Evolutionary conservation across 2,113 vertebrate species (phyloP).

Genomic region (Calyptommatus sinebrachiatus): DNA sequence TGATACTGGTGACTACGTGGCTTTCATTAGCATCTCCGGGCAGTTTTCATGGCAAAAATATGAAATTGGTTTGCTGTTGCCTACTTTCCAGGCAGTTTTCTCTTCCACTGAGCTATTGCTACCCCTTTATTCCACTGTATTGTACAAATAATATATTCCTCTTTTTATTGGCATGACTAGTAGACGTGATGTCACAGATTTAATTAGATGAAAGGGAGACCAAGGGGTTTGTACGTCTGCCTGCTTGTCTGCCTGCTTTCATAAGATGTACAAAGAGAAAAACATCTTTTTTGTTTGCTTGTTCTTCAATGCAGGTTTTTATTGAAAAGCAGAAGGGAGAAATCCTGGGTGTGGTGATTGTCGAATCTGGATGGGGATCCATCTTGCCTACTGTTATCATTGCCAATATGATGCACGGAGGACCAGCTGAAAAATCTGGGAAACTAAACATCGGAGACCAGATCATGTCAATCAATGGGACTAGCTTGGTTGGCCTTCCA

Average conservation of each 20-base stretch:
- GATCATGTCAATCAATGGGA: conserved; percentile 98
- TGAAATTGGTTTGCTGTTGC: too few species aligned
- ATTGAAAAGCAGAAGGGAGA: conserved; percentile 96
- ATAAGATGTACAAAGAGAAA: neutral
- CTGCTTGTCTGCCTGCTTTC: too few species aligned
- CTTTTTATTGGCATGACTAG: neutral
- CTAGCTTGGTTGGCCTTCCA: conserved; percentile 93
- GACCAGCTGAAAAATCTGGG: conserved; percentile 92
- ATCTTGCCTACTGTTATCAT: conserved; percentile 97
- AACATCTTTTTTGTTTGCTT: neutral
- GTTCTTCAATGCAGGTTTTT: conserved; percentile 77
- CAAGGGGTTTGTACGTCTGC: neutral
- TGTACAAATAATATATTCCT: neutral
- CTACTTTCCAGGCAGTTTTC: too few species aligned
- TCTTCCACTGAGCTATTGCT: too few species aligned
- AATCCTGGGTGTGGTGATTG: conserved; percentile 93
- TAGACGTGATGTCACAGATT: neutral
- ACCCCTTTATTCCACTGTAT: neutral
- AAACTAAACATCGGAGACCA: conserved; percentile 95
- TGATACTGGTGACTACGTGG: too few species aligned
- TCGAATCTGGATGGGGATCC: conserved; percentile 98
- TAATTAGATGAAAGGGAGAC: neutral
- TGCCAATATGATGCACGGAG: conserved; percentile 98
- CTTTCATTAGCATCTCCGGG: too few species aligned
- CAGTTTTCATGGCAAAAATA: too few species aligned